Evolutionary conservation across 2,797 vertebrate species (phyloP).

Genomic region (Anguilla marmorata): DNA sequence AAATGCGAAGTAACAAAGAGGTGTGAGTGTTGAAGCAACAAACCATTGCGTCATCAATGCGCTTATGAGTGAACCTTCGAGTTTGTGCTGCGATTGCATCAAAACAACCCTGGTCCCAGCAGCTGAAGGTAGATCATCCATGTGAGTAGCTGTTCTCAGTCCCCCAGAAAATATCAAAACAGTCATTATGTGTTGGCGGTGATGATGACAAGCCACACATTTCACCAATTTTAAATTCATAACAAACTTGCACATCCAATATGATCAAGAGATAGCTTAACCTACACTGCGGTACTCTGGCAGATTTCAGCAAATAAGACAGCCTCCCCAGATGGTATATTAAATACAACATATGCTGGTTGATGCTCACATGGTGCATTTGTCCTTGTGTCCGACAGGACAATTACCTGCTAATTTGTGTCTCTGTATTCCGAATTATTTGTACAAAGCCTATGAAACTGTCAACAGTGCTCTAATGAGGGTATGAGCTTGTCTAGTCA

Average conservation of each 20-base stretch:
- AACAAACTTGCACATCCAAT: not conserved
- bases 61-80: not conserved
- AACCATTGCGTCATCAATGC: not conserved
- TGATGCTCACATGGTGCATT: slow-evolving; percentile 28
- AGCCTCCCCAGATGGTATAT: slow-evolving; percentile 25
- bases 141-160: not conserved
- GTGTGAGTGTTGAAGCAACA: not conserved
- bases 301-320: slow-evolving; percentile 31
- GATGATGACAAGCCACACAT: not conserved
- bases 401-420: slow-evolving; percentile 23
- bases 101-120: not conserved
- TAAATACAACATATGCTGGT: slow-evolving; percentile 47
- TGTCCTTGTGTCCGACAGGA: slow-evolving; percentile 25
- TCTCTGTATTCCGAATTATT: not conserved
- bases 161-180: not conserved
- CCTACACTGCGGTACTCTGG: slow-evolving; percentile 46
- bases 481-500: not conserved
- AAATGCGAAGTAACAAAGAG: not conserved
- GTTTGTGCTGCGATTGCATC: not conserved
- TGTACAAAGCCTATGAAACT: not conserved
- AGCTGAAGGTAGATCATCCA: not conserved
- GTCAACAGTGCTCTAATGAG: not conserved
- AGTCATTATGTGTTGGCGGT: not conserved
- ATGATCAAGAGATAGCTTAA: not conserved
- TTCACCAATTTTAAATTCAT: not conserved